Base-by-base conservation (phyloP, 1,140 invertebrate species). In the Dreissena rostriformis region DNA sequence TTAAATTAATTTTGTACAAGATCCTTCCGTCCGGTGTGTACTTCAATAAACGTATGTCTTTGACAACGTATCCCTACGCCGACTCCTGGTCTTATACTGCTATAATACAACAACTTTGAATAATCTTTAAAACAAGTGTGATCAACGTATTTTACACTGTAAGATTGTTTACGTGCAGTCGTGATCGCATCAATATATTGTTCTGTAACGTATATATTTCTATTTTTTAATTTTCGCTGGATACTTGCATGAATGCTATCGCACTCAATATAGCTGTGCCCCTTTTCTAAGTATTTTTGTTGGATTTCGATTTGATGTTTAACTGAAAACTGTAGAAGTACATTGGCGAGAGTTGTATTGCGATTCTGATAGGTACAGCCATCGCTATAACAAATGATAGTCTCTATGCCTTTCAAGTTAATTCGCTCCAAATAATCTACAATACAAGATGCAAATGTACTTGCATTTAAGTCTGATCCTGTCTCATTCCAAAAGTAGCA, bases 201-300 rank as follows among this genome's bases (percentile, higher is more conserved):
- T 66, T 82, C 65, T 14, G 73, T 63, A 15, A 79, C 65, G 66
- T 78, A 85, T 10, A 87, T 55, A 19, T 76, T 52, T 28, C 29
- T 67, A 17, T 87, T 73, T 67, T 79, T 77, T n/a, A 66, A 73
- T 72, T 78, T 73, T n/a, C n/a, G n/a, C n/a, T 49, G 49, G 71
- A 68, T n/a, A n/a, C n/a, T 66, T 53, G 78, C 63, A 78, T 87
- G 86, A 17, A 87, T 66, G 55, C 70, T 76, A 61, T 87, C 86
- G 53, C 63, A 61, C 75, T 87, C 86, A 73, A 85, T 85, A 57
- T 87, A 70, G 17, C 78, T 79, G 71, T 87, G 86, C 22, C 86
- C 84, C 29, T 51, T 74, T 66, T 86, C 86, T 1, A 86, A 66
- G 70, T 74, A 87, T 87, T n/a, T 87, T 22, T 85, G 86, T 67